phyloP scores from a whole-genome alignment of 1,140 invertebrate species.

The Cataglyphis hispanica region DNA sequence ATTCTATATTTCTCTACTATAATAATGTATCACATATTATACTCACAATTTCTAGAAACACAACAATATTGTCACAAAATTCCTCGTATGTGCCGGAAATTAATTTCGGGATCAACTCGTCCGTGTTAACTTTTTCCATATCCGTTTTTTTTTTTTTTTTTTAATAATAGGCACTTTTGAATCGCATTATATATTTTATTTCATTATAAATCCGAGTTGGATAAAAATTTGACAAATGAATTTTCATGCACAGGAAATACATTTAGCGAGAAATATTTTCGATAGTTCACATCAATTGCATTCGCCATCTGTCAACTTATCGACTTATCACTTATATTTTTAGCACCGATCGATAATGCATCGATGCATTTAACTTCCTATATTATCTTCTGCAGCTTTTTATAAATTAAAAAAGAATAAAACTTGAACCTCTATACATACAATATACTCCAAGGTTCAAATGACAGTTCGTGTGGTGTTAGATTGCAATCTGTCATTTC shows the following conservation, averaged over 20 bases:
- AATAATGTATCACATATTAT: conserved; percentile 21
- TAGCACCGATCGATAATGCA: too few species aligned
- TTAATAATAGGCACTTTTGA: background rate
- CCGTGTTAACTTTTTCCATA: conserved; percentile 60
- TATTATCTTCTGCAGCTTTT: too few species aligned
- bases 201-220: background rate
- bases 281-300: background rate
- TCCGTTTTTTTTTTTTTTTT: background rate
- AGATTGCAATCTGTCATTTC: conserved; percentile 9
- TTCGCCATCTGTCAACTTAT: too few species aligned
- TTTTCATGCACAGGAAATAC: background rate
- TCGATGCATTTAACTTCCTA: too few species aligned
- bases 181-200: conserved; percentile 27
- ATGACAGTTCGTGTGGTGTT: conserved; percentile 5
- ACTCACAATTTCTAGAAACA: conserved; percentile 80
- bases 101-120: conserved; percentile 73
- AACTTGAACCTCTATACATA: too few species aligned
- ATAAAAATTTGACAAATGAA: conserved; percentile 19
- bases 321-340: too few species aligned
- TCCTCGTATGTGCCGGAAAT: conserved; percentile 71
- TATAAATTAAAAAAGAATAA: too few species aligned
- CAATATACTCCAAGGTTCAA: background rate
- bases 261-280: background rate
- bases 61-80: conserved; percentile 72
- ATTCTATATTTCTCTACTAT: background rate